Percentiles rank a stretch among this genome's conserved stretches.
These are phyloP conservation scores for Dolomedes plantarius DNA, from an alignment of 2,888 invertebrate species.

Conservation along the genomic window DNA sequence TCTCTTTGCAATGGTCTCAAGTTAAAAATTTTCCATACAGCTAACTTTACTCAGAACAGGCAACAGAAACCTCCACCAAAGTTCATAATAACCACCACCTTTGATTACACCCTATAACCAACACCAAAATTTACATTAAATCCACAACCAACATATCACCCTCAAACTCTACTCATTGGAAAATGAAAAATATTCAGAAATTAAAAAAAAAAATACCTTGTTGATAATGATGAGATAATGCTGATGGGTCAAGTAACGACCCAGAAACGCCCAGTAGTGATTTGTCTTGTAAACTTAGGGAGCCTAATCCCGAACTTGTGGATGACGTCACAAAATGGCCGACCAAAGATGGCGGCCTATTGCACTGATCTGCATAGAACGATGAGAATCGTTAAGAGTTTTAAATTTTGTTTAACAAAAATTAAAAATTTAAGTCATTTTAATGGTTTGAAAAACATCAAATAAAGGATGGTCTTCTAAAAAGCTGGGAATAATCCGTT, in stretches of 20 bases:
- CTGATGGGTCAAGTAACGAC: conserved; percentile 58
- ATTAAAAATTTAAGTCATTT: too few relatives aligned
- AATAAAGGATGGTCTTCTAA: too few relatives aligned
- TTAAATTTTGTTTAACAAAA: too few relatives aligned
- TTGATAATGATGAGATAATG: conserved; percentile 58
- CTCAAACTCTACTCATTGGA: background rate
- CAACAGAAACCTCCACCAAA: background rate
- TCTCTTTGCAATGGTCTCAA: too few relatives aligned
- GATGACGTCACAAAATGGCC: conserved; percentile 57
- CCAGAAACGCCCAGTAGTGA: conserved; percentile 50
- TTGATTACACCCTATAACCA: background rate
- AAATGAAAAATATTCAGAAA: background rate
- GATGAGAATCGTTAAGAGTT: conserved; percentile 36
- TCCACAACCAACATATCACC: background rate
- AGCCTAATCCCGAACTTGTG: conserved; percentile 38
- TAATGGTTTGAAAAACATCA: too few relatives aligned
- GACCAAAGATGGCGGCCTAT: conserved; percentile 64
- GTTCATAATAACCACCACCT: conserved; percentile 9
- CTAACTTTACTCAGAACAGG: too few relatives aligned
- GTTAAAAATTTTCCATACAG: too few relatives aligned
- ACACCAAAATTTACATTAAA: conserved; percentile 22
- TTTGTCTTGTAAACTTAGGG: conserved; percentile 58
- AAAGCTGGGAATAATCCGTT: too few relatives aligned
- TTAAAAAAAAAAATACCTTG: conserved; percentile 52
- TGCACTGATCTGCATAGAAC: conserved; percentile 59